Evolutionary conservation across 2,113 vertebrate species (phyloP), one percentile per base, ranked within the genome.

Genomic region (Leptobrachium ailaonicum): DNA sequence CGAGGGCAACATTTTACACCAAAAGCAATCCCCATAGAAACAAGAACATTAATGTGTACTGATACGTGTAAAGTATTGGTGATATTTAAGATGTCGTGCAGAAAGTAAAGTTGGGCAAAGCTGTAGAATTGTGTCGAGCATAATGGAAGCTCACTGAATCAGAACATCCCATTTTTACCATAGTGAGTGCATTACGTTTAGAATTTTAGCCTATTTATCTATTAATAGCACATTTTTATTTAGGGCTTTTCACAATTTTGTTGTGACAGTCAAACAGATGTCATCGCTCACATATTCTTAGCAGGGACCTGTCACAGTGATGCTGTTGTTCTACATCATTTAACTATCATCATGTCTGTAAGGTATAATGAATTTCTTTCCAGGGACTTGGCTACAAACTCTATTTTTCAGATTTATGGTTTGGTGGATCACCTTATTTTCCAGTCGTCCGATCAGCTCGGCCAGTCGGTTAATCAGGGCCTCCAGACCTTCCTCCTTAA

Each of bases 381-480:
- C 11, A 6, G 58, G 10, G 70, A 14, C 0, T 0, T 0, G 11
- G 72, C 54, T 82, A 78, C 76, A 10, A 2, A 1, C 3, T 75
- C 47, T 66, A 13, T 58, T 76, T 68, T 60, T 47, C 0, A 0
- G 50, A 43, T 40, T 50, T 58, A 58, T 42, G 5, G 64, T 5
- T 44, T 47, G 42, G 50, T 42, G 40, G 14, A 82, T 85, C 83
- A 98, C 98, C 96, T 98, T 98, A 86, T 92, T 97, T 90, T 98
- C 98, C 90, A 99, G 92, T 75, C 95, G 94, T 83, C 95, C 93
- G 0, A 99, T 97, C 41, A 98, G 90, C 77, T 98, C 94, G 0
- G 98, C 96, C 88, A 98, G 85, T 62, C 96, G 94, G 88, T 95
- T 96, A 86, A 98, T 94, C 90, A 98, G 97, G 6, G 90, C 88